phyloP scores from a whole-genome alignment of 23 tunicate genomes.

The Halocynthia aurantium region DNA sequence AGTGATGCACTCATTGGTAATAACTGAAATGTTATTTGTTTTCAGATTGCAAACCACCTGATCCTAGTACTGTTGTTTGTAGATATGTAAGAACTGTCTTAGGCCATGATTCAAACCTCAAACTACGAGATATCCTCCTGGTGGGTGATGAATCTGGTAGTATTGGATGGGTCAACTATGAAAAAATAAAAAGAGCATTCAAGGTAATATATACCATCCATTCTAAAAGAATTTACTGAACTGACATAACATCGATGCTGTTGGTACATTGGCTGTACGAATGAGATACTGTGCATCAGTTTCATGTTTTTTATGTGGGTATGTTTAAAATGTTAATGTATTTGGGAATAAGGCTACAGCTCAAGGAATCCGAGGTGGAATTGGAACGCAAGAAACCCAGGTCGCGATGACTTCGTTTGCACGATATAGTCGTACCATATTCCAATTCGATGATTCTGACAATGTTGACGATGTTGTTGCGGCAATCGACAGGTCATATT shows the following conservation, averaged over 20 bases:
- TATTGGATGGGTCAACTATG: conserved; percentile 86
- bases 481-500: conserved; percentile 49
- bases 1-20: background rate
- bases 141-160: conserved; percentile 93
- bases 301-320: no score
- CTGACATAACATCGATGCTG: background rate
- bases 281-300: background rate
- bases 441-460: conserved; percentile 50
- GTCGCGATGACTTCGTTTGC: conserved; percentile 93
- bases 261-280: background rate
- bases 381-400: conserved; percentile 61
- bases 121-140: conserved; percentile 54
- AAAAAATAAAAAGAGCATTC: conserved; percentile 64
- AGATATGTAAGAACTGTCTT: conserved; percentile 55
- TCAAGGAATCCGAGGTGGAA: conserved; percentile 44
- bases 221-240: background rate
- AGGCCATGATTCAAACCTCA: conserved; percentile 28
- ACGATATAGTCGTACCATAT: conserved; percentile 44
- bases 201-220: conserved; percentile 27
- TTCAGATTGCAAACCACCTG: conserved; percentile 21
- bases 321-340: no score
- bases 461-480: conserved; percentile 26
- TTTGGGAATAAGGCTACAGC: conserved; percentile 42
- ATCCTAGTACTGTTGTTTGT: conserved; percentile 31
- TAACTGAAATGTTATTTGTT: background rate